Evolutionary conservation across 1,140 invertebrate genomes (phyloP), one percentile per base, ranked within the genome.

Genomic region (Whitmania pigra): DNA sequence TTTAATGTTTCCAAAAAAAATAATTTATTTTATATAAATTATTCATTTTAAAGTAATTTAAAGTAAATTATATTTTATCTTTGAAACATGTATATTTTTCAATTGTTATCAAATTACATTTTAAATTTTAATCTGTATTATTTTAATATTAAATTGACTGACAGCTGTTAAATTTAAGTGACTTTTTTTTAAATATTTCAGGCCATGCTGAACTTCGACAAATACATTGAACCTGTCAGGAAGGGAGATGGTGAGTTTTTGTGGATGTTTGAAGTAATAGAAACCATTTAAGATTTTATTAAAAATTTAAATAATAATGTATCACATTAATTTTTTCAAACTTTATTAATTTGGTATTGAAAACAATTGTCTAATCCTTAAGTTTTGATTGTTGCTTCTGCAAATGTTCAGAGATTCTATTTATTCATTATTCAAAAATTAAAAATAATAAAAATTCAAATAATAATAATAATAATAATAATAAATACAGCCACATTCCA

Each of bases 201-300:
- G 80, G 79, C 80, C 53, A 49, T 40, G 43, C 72, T 80, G 31
- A 80, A 82, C 74, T 91, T 90, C 78, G 72, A 81, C 0, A 88
- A 87, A 78, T 92, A 90, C 77, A 85, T 88, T 77, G 86, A 90
- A 77, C 90, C 90, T 0, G 85, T 92, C 15, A 79, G 87, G 57
- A 82, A 78, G 36, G 85, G 86, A 43, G 79, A 83, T 74, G 84
- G 80, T 81, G 75, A 74, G 67, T 31, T 36, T 40, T 49, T 40
- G 9, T 49, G 5, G 15, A 15, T 49, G 13, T 49, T 49, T 49
- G 13, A 57, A 57, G 25, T 9, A 57, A 3, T 9, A 5, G 20
- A 2, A 9, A n/a, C 9, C 9, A 57, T 57, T 25, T 57, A 57
- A 3, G 20, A n/a, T 57, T 57, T 57, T 57, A 57, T 9, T n/a